Evolutionary conservation across 2,797 vertebrate species (phyloP).

Genomic region (Phoebastria nigripes): DNA sequence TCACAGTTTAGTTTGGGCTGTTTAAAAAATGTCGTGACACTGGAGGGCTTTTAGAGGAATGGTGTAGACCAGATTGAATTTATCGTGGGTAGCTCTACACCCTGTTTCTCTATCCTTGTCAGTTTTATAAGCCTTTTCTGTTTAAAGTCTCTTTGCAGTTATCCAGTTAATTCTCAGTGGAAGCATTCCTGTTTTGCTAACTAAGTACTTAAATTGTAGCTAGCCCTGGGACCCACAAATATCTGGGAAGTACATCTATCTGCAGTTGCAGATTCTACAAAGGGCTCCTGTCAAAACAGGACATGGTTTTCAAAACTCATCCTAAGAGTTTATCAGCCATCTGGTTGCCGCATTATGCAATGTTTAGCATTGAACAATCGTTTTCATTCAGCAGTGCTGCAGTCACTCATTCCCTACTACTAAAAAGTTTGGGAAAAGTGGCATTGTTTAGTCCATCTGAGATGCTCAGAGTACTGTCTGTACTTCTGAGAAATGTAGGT

Average conservation of each 20-base stretch:
- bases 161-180: neutral
- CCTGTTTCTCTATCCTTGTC: neutral
- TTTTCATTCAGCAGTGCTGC: neutral
- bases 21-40: neutral
- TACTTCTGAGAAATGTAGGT: neutral
- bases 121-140: neutral
- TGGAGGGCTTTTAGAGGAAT: neutral
- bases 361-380: neutral
- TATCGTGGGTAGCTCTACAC: neutral
- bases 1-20: neutral
- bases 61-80: neutral
- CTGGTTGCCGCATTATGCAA: neutral
- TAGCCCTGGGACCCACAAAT: neutral
- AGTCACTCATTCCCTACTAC: neutral
- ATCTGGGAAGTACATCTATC: neutral
- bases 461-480: neutral
- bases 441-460: neutral
- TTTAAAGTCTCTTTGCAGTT: neutral
- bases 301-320: conserved; percentile 23
- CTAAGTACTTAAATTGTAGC: neutral
- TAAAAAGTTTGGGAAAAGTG: neutral
- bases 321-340: neutral
- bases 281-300: neutral
- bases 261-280: neutral
- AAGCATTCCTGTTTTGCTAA: neutral